Base-by-base conservation (phyloP, 2,113 vertebrate species). In the Carollia perspicillata region DNA sequence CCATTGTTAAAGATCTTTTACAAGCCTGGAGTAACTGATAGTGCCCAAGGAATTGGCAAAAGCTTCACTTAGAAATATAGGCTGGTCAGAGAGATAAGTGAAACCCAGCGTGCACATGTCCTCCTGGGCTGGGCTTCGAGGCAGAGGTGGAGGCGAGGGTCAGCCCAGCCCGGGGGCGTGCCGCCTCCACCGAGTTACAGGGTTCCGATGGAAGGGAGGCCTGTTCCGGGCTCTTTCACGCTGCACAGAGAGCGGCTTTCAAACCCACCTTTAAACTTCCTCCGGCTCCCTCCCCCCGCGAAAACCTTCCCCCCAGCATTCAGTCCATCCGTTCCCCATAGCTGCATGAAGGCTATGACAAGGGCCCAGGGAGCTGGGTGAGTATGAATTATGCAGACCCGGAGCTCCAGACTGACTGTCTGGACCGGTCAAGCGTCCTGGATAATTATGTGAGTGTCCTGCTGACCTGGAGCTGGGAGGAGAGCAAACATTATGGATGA, bases 1-100 rank as follows among this genome's bases (percentile, higher is more conserved):
- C 92, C 96, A 83, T 97, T 96, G 96, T 97, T 97, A 97, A 96
- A 96, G 96, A 97, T 96, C 97, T 97, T 93, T 97, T 97, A 97
- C 95, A 96, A 97, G 97, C 95, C 95, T 2, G 0, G 85, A 88
- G 91, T 92, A 96, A 95, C 96, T 77, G 94, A 95, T 93, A 97
- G 92, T 63, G 63, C 85, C 88, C 63, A 26, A 93, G 96, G 80
- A 97, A 97, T 96, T 63, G 96, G 96, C 96, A 96, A 87, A 95
- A 90, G 72, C 92, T 78, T 97, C 94, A 96, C 86, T 94, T 77
- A 95, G 97, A 98, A 96, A 97, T 96, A 96, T 66, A 84, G 95
- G 89, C 79, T 72, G 71, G 90, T 88, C 89, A 87, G 84, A 95
- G 79, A 97, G 97, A 75, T 93, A 83, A 94, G 94, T 55, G 16